phyloP scores from a whole-genome alignment of 2,888 invertebrate species.

The Acrobasis suavella region DNA sequence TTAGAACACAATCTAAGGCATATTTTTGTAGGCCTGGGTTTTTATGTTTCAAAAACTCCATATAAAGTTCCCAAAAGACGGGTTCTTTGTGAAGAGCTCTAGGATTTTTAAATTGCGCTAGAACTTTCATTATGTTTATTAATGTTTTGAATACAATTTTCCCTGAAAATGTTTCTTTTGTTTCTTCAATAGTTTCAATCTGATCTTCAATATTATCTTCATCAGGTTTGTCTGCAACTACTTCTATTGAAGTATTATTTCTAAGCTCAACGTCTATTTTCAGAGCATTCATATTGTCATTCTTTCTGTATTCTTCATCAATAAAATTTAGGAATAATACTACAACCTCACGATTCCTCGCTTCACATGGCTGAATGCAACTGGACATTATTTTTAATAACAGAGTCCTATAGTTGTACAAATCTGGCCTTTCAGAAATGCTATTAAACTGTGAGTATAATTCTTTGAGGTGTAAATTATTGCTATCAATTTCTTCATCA shows the following conservation, averaged over 20 bases:
- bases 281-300: slow-evolving; percentile 61
- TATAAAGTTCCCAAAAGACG: slow-evolving; percentile 88
- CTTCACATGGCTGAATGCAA: slow-evolving; percentile 89
- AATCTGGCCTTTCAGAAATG: slow-evolving; percentile 85
- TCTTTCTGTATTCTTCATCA: slow-evolving; percentile 80
- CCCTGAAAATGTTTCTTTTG: slow-evolving; percentile 61
- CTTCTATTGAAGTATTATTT: slow-evolving; percentile 65
- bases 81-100: slow-evolving; percentile 89
- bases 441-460: slow-evolving; percentile 65
- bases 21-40: slow-evolving; percentile 91
- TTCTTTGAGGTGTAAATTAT: slow-evolving; percentile 53
- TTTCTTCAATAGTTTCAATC: slow-evolving; percentile 55
- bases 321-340: slow-evolving; percentile 91
- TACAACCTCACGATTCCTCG: slow-evolving; percentile 90
- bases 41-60: slow-evolving; percentile 90
- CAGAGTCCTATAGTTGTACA: slow-evolving; percentile 88
- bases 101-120: slow-evolving; percentile 91
- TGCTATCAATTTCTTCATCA: slow-evolving; percentile 59
- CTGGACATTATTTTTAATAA: slow-evolving; percentile 90
- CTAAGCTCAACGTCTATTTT: slow-evolving; percentile 84
- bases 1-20: slow-evolving; percentile 92
- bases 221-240: slow-evolving; percentile 52
- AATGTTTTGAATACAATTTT: slow-evolving; percentile 79
- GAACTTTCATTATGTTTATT: slow-evolving; percentile 87
- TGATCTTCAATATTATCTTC: slow-evolving; percentile 59